Base-by-base conservation (phyloP, 2,113 vertebrate species). In the Chionodraco myersi region DNA sequence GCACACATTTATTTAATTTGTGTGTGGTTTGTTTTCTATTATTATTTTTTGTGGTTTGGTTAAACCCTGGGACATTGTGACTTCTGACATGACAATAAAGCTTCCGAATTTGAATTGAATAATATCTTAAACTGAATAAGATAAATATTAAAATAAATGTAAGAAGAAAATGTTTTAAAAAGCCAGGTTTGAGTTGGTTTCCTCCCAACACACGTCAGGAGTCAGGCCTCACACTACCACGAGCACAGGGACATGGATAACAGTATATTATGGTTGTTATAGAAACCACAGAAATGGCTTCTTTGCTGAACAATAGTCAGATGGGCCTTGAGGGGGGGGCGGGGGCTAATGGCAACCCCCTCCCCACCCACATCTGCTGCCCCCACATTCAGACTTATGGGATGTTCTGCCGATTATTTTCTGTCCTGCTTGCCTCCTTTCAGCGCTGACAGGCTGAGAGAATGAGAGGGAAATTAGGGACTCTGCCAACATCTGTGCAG, bases 291-390 rank as follows among this genome's bases (percentile, higher is more conserved):
- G 95, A 97, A 96, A 96, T 96, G 95, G 95, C 95, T 95, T 93
- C 93, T 94, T 90, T 87, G 91, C 88, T 83, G 89, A 95, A 94
- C 93, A 95, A 96, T 96, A 91, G 94, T 95, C 68, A 79, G 88
- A 90, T 87, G 91, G 84, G 87, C 75, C 89, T 94, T 93, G 94
- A 95, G 94, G 96, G 95, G 96, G 95, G 93, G 93, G 89, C 9
- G 5, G 36, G 95, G 96, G 93, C 89, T 4, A 26, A 9, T 26
- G 57, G 26, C 8, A 36, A 13, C 57, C 65, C 54, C 95, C 95
- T 96, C 94, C 94, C 90, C 90, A 91, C 92, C 95, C 96, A 98
- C 97, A 97, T 98, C 97, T 97, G 97, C 96, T 96, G 94, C 96
- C 95, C 94, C 94, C 94, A 95, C 95, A 95, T 92, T 95, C 93